Evolutionary conservation across 2,888 invertebrate species (phyloP).

Genomic region (Drosophila nigritarsus): DNA sequence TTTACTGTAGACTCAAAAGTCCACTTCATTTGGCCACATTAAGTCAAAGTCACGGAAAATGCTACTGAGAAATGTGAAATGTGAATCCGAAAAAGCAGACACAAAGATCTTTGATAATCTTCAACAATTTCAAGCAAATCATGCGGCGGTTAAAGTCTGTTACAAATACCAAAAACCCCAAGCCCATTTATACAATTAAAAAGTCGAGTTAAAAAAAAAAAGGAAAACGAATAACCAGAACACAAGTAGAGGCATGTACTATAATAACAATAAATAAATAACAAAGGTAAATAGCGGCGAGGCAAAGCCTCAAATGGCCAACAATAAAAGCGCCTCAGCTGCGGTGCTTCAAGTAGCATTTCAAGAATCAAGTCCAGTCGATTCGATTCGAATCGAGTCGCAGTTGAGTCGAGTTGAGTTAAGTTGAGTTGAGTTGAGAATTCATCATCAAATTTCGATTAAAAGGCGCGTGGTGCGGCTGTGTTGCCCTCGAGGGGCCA

Average conservation of each 20-base stretch:
- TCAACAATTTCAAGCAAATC: conserved; percentile 69
- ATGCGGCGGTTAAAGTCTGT: conserved; percentile 48
- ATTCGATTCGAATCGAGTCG: conserved; percentile 22
- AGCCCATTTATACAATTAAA: conserved; percentile 70
- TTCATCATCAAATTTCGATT: conserved; percentile 82
- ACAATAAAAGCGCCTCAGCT: conserved; percentile 47
- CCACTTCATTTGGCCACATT: conserved; percentile 12
- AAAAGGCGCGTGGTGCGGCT: conserved; percentile 72
- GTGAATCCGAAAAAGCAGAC: conserved; percentile 9
- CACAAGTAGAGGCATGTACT: conserved; percentile 63
- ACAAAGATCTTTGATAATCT: conserved; percentile 33
- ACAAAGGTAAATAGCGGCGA: conserved; percentile 74
- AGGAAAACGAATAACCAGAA: conserved; percentile 47
- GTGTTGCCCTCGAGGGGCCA: conserved; percentile 44
- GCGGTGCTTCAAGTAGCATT: conserved; percentile 54
- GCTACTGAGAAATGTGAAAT: conserved; percentile 22
- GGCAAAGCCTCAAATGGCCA: conserved; percentile 58
- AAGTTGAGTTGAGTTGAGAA: conserved; percentile 51
- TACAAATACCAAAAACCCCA: conserved; percentile 46
- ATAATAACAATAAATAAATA: conserved; percentile 80
- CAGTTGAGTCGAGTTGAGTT: conserved; percentile 17
- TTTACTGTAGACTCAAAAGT: not conserved
- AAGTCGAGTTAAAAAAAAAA: conserved; percentile 34
- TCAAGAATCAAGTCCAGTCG: conserved; percentile 37
- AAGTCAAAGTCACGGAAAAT: conserved; percentile 16